Conservation (phyloP, 2,888 invertebrate species). For the Parascotia fuliginaria region DNA sequence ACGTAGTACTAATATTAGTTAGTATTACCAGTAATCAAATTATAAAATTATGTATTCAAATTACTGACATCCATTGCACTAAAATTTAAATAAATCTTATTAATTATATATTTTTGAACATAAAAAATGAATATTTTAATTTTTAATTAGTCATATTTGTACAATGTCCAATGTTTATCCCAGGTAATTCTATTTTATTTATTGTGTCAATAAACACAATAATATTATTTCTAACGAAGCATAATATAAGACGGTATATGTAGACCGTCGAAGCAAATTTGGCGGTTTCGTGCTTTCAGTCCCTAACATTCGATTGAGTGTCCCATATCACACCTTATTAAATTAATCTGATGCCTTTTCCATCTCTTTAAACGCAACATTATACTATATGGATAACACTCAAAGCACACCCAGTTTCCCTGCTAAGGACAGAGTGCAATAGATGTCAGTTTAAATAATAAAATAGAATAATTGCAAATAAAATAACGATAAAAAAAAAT, state of each 20-base stretch:
- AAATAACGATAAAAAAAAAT: conserved; percentile 36
- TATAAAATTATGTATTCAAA: conserved; percentile 11
- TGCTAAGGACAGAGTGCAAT: conserved; percentile 30
- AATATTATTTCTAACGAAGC: neutral
- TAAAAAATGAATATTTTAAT: no score
- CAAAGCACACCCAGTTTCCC: neutral
- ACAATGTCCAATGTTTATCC: no score
- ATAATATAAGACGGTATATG: neutral
- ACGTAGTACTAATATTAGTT: conserved; percentile 41
- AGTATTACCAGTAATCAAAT: conserved; percentile 22
- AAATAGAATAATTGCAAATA: conserved; percentile 28
- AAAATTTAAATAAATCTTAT: neutral
- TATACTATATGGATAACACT: neutral
- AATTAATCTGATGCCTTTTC: conserved; percentile 8
- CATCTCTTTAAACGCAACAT: neutral
- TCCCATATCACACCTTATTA: conserved; percentile 9
- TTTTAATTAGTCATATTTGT: no score
- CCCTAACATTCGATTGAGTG: conserved; percentile 8
- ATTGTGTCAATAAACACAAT: neutral
- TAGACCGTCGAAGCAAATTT: conserved; percentile 1
- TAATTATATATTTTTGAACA: neutral
- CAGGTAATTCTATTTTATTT: no score
- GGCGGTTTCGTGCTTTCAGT: neutral
- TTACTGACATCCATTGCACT: conserved; percentile 23
- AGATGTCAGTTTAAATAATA: conserved; percentile 13